Evolutionary conservation across 1,140 invertebrate genomes (phyloP), one percentile per base, ranked within the genome.

Genomic region (Phortica variegata): DNA sequence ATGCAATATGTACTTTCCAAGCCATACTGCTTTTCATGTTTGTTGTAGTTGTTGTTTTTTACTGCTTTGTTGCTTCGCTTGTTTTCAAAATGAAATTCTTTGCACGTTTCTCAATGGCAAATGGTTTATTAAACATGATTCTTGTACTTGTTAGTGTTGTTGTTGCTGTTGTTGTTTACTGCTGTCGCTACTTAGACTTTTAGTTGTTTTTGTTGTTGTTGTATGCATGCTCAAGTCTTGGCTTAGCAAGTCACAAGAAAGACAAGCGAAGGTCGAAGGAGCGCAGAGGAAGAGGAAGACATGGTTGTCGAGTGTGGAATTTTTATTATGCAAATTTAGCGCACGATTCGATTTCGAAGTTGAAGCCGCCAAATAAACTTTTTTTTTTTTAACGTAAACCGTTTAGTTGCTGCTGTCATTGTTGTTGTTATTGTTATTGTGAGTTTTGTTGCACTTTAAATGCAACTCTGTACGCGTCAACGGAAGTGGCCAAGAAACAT

Each of bases 81-180:
- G 12, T 6, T 29, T 29, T 60, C 38, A 38, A 68, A 68, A 68
- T 68, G 52, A 63, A 69, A 68, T 69, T 69, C 65, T 54, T 49
- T 36, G 55, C 60, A 69, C 65, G 58, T 56, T 63, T 47, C 47
- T 51, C 45, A 56, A 49, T 56, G 49, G 54, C 49, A 43, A 48
- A 39, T 50, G 60, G 54, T 48, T 48, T 53, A 38, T 55, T 21
- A 20, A 40, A 40, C 19, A 34, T 50, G 47, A 37, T 43, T n/a
- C n/a, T n/a, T n/a, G 32, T 45, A 44, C 15, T 12, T 56, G 20
- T 36, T 36, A 16, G 12, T 45, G 16, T 36, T 51, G n/a, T 40
- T 52, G 17, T 41, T 53, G 29, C 23, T 43, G n/a, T 49, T 54
- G 17, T 36, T 54, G 13, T 36, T 41, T 37, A 16, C 33, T 39